Conservation (phyloP, 1,140 invertebrate species). For the Daktulosphaira vitifoliae region DNA sequence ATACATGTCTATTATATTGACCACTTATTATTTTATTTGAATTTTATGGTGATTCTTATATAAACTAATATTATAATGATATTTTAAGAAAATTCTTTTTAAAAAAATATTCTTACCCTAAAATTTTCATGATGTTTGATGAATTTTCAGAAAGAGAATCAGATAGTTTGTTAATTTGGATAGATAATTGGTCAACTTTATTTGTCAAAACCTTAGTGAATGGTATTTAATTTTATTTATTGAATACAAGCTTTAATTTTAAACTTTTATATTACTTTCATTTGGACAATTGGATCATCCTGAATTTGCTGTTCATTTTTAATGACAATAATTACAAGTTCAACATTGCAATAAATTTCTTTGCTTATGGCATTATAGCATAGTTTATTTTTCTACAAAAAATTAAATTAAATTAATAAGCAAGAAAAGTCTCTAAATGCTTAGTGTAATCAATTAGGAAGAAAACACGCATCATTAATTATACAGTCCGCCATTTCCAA, state of each 20-base stretch:
- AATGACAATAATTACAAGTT: conserved; percentile 8
- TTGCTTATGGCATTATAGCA: conserved; percentile 4
- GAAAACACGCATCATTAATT: too few relatives aligned
- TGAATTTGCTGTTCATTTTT: not conserved
- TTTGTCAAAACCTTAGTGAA: conserved; percentile 12
- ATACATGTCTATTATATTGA: too few relatives aligned
- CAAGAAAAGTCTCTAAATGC: too few relatives aligned
- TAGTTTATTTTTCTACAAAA: conserved; percentile 9
- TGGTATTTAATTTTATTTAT: too few relatives aligned
- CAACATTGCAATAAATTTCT: conserved; percentile 23
- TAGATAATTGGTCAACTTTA: not conserved
- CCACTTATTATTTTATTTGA: too few relatives aligned
- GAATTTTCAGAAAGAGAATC: too few relatives aligned
- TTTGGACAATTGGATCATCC: not conserved
- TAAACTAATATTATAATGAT: too few relatives aligned
- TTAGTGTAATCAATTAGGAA: too few relatives aligned
- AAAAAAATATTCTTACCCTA: not conserved
- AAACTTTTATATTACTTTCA: not conserved
- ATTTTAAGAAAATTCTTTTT: too few relatives aligned
- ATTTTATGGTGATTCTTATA: too few relatives aligned
- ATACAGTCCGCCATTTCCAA: too few relatives aligned
- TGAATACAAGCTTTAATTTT: not conserved
- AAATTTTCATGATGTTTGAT: not conserved
- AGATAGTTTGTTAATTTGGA: not conserved
- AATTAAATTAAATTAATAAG: too few relatives aligned